Evolutionary conservation across 1,140 invertebrate species (phyloP), one percentile per base, ranked within the genome.

Genomic region (Polyergus mexicanus): DNA sequence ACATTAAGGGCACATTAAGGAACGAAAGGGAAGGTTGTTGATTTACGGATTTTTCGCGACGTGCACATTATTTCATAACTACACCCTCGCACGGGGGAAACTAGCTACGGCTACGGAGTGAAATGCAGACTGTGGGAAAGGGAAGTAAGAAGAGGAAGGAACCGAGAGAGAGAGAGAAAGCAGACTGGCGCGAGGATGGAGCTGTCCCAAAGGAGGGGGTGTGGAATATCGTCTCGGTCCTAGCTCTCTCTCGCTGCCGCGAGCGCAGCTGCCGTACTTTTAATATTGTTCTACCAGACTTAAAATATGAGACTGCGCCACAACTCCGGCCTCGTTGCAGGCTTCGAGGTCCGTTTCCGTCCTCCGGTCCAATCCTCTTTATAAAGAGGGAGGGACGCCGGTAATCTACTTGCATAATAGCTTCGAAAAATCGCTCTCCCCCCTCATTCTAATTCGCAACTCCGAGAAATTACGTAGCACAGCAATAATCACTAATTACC

Each of bases 241-340:
- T 72, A 60, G 74, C 80, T 75, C 87, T 80, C 41, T 76, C 60
- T 38, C 88, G 41, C 25, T 84, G 63, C 80, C 86, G 69, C 72
- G 88, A 91, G 91, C 89, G 86, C 92, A 93, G 93, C 92, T 93
- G 92, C 92, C 92, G 92, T 91, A 92, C 92, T 94, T 94, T 94
- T 93, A 94, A 93, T 94, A 94, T 94, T 92, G 92, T 94, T 92
- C 92, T 91, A 93, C 89, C 88, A 91, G 92, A 91, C 89, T 92
- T 93, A 93, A 94, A 94, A 94, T 94, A 94, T 92, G 92, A 93
- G 92, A 92, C 87, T 91, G 89, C 86, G 88, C 89, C 92, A 85
- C 91, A 91, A 92, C 90, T 91, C 86, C 76, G 71, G 84, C 81
- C 80, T 83, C 66, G 56, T 78, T 75, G 72, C 81, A 68, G 65